Evolutionary conservation across 2,888 invertebrate genomes (phyloP), one percentile per base, ranked within the genome.

Genomic region (Hydrotaea cyrtoneurina): DNA sequence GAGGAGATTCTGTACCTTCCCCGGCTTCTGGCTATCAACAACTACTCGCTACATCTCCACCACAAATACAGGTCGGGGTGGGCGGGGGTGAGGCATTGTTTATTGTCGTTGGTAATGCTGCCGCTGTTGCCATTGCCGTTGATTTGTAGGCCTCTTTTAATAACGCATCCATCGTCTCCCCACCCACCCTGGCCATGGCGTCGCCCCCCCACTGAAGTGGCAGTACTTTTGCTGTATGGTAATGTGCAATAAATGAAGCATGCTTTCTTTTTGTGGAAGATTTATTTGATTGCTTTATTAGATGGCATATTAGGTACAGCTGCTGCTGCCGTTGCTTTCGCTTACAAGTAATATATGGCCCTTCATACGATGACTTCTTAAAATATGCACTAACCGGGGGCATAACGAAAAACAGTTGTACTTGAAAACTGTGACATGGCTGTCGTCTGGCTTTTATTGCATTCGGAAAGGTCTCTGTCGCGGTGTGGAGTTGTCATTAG

Each of bases 211-310:
- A 2, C 13, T 59, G 26, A 31, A 13, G 59, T 2, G 59, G 36
- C n/a, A 15, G 62, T 62, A 17, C 2, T 17, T 17, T 53, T 59
- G 62, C 26, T 23, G 85, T 86, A 87, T 88, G 90, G 88, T 90
- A 90, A 91, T 91, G 89, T 89, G 91, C 91, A 90, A 90, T 91
- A 91, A 90, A 90, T 90, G 90, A 91, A 90, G 91, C 91, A 91
- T 90, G 90, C 13, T 19, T 69, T 69, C 31, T 31, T 89, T 91
- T 78, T 81, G 88, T 89, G 88, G 87, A 90, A 90, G 91, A 90
- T 90, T 91, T 91, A 90, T 90, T 89, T 89, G 90, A 90, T 90
- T 89, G 90, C 90, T 90, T 90, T 90, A 89, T 89, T 90, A 81
- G 81, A 79, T 79, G 84, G 79, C 84, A 81, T 81, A 85, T 85